These are phyloP conservation scores for Pteropus alecto DNA, from an alignment of 2,113 vertebrate genomes.

Conservation along the genomic window DNA sequence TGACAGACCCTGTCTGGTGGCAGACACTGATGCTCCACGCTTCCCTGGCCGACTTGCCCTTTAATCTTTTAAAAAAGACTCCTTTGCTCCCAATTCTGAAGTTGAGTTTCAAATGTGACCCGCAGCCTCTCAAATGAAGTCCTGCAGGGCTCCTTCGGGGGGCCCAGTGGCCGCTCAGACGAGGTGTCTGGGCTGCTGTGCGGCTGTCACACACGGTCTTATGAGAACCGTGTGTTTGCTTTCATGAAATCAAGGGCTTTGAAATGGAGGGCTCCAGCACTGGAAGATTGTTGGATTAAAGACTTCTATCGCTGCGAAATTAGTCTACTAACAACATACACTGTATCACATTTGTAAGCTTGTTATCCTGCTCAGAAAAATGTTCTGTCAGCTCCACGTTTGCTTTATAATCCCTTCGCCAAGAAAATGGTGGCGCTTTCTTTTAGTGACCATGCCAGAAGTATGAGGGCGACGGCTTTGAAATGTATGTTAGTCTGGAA, in stretches of 20 bases:
- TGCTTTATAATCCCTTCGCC: background rate
- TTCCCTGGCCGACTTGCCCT: background rate
- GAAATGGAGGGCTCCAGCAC: background rate
- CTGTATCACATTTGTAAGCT: background rate
- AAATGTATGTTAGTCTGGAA: background rate
- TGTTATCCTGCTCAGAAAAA: background rate
- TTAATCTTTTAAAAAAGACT: background rate
- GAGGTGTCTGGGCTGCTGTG: too few species aligned
- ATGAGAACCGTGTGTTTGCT: background rate
- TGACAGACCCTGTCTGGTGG: rapidly evolving
- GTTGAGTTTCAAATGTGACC: background rate
- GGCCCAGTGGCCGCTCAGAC: background rate
- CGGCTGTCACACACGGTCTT: background rate
- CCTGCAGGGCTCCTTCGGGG: too few species aligned
- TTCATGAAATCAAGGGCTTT: background rate
- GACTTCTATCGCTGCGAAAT: background rate
- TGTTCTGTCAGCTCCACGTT: background rate
- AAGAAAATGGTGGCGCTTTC: background rate
- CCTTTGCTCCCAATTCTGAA: background rate
- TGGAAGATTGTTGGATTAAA: background rate
- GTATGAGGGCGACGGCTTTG: background rate
- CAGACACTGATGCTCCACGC: rapidly evolving
- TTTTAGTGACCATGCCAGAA: background rate
- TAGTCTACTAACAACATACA: background rate
- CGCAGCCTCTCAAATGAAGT: background rate